These are phyloP conservation scores for Phyllostomus hastatus DNA, from an alignment of 2,113 vertebrate genomes.

Conservation along the genomic window DNA sequence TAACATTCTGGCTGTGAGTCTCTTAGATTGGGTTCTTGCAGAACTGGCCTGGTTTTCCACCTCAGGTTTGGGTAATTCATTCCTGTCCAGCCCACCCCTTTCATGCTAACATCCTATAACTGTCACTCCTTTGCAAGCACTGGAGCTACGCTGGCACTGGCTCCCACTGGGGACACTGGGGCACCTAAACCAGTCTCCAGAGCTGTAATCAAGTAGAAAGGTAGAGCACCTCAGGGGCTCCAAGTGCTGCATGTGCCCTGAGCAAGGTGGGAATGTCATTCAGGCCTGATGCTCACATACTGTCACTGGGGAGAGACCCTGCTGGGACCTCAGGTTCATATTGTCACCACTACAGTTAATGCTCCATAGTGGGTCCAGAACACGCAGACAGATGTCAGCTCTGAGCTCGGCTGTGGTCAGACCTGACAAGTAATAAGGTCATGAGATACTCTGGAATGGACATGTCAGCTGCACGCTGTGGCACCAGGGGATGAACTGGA, in stretches of 20 bases:
- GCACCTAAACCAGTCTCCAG: no score
- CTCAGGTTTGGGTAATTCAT: not conserved
- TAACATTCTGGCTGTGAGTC: not conserved
- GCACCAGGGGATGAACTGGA: not conserved
- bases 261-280: not conserved
- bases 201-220: not conserved
- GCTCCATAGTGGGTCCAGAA: not conserved
- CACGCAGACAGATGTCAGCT: not conserved
- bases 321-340: fast-evolving
- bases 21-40: not conserved
- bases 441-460: fast-evolving
- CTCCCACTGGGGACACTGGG: no score
- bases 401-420: not conserved
- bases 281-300: not conserved
- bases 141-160: no score
- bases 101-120: no score
- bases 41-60: not conserved
- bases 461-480: not conserved
- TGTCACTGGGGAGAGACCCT: not conserved
- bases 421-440: fast-evolving
- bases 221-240: fast-evolving
- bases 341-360: not conserved
- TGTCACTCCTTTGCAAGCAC: no score
- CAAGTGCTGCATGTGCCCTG: fast-evolving
- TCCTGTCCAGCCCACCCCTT: not conserved